Base-by-base conservation (phyloP, 2,113 vertebrate species). In the Antechinus stuartii region DNA sequence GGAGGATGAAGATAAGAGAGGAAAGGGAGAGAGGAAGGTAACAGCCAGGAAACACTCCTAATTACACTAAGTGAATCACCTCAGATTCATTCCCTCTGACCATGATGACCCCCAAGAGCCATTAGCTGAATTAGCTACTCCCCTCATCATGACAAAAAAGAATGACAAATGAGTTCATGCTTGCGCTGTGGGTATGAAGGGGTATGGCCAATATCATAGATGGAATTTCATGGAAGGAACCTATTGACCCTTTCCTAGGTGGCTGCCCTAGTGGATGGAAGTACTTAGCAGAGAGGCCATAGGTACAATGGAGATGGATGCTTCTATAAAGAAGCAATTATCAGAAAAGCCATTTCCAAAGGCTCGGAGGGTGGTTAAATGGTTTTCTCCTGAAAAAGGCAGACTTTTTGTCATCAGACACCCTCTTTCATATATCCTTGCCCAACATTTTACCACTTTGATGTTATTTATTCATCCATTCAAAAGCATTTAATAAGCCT, bases 71-170 rank as follows among this genome's bases (percentile, higher is more conserved):
- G 76, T 93, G 90, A 61, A 93, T 95, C 95, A 93, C 91, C 68
- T 8, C 76, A 97, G 94, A 94, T 30, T 92, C 92, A 97, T 97
- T 97, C 57, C 91, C 94, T 42, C 55, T 95, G 96, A 95, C 95
- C 89, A 89, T 93, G 95, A 93, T 93, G 90, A 92, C 90, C 68
- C 89, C 84, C 91, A 57, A 91, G 95, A 96, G 93, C 93, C 97
- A 97, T 97, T 97, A 97, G 91, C 55, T 57, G 84, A 96, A 97
- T 96, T 97, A 97, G 76, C 42, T 95, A 42, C 68, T n/a, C 68
- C 3, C 12, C 42, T 95, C 25, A 54, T 84, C 90, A 6, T 90
- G 90, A 97, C 89, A 95, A 94, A 93, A 96, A 42, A 55, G 4
- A 54, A 54, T 19, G 95, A 95, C 92, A 96, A 94, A 95, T 26